Base-by-base conservation (phyloP, 2,888 invertebrate genomes). In the Athalia rosae region DNA sequence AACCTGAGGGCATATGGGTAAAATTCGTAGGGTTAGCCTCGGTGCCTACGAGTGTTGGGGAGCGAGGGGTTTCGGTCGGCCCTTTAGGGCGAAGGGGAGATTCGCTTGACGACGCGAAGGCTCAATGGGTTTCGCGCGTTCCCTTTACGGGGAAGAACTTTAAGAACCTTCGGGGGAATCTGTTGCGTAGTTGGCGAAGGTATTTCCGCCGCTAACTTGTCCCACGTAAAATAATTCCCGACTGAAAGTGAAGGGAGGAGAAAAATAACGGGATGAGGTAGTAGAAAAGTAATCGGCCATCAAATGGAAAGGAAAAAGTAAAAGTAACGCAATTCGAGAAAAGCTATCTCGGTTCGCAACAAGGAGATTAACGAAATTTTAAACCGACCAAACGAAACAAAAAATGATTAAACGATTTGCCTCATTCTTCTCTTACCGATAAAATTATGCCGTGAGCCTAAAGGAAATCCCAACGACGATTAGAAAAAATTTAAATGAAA, bases 101-200 rank as follows among this genome's bases (percentile, higher is more conserved):
- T 74, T 61, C 73, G 73, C 41, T 74, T 61, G 47, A 50, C 28
- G 73, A 61, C 73, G 73, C 41, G 61, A 74, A 74, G 73, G 73
- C 61, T 74, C 61, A 74, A 74, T 61, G 73, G 61, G 61, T 61
- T 71, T 58, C 56, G 41, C 73, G 73, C 73, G 61, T 61, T 47
- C 61, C 73, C 61, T 61, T 61, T 59, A 48, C 48, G 53, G 59
- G 48, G 11, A 13, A 48, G 3, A 61, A 47, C 48, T 45, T 71
- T 13, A 71, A 71, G 69, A 71, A 71, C 58, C 45, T 71, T 5
- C 58, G 13, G 13, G 28, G 8, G 15, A 11, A n/a, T 58, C 43
- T 58, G 28, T 45, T 8, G 28, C 15, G 56, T 58, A 58, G 69
- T 71, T 71, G 69, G 43, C 48, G 45, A 9, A 71, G 58, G 45